Base-by-base conservation (phyloP, 2,113 vertebrate genomes). In the Phaethon lepturus region DNA sequence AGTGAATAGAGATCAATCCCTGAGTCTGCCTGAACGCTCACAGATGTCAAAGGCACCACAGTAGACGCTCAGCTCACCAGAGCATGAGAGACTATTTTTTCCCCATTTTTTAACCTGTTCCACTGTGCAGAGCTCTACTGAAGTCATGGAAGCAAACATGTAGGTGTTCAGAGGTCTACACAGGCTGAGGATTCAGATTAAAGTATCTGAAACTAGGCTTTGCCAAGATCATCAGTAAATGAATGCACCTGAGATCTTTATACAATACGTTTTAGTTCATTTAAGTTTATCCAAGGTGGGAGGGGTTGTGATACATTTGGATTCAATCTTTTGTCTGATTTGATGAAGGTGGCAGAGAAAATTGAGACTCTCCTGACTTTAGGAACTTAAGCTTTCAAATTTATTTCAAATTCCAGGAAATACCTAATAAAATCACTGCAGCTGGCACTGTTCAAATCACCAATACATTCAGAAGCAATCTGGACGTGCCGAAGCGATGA, bases 401-500 rank as follows among this genome's bases (percentile, higher is more conserved):
- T 63, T 74, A 86, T 86, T 84, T 96, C 82, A 91, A 91, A 86
- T 97, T 95, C 91, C 86, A 81, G 86, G 95, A 96, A 95, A 82
- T 72, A 90, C n/a, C 86, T 92, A 93, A 95, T 93, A 95, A 93
- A 95, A 93, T 40, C 73, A 58, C 66, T 81, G 69, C 76, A 78
- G 64, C 56, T 93, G 69, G 69, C 91, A 91, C 71, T 31, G 66
- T 49, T 91, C 66, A 85, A 64, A 87, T 60, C 81, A 20, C 60
- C 83, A 49, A 53, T 94, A 94, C 69, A 89, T 95, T 93, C 75
- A 92, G 38, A 92, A 75, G 44, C 26, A 59, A 35, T 67, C 74
- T 68, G 85, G n/a, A 78, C 71, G 66, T 85, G 87, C 93, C 84
- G 78, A 85, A 94, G 59, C 1, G 17, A 66, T 82, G 83, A 84